Evolutionary conservation across 2,888 invertebrate genomes (phyloP).

Genomic region (Glaucopsyche alexis): DNA sequence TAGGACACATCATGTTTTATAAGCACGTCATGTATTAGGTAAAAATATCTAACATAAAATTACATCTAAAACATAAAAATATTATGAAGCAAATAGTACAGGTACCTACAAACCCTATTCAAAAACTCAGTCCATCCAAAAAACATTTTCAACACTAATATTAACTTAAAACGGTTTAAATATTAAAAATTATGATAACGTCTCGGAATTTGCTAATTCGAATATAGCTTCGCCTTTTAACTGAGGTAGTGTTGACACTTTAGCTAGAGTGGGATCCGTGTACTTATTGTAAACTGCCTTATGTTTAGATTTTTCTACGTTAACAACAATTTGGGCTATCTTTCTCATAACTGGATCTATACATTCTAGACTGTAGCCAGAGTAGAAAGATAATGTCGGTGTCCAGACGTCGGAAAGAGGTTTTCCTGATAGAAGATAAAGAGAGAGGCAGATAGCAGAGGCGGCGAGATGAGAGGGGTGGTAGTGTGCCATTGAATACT

Average conservation of each 20-base stretch:
- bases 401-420: constrained; percentile 83
- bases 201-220: constrained; percentile 47
- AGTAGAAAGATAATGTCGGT: constrained; percentile 86
- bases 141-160: constrained; percentile 30
- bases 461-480: constrained; percentile 92
- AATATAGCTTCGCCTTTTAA: constrained; percentile 70
- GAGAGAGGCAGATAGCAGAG: constrained; percentile 87
- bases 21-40: background rate
- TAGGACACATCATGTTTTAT: background rate
- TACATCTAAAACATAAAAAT: constrained; percentile 41
- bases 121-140: constrained; percentile 41
- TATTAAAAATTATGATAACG: constrained; percentile 27
- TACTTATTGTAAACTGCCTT: constrained; percentile 87
- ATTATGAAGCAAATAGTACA: constrained; percentile 39
- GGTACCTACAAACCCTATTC: constrained; percentile 38
- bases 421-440: constrained; percentile 76
- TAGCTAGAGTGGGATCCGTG: constrained; percentile 74
- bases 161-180: constrained; percentile 33
- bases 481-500: constrained; percentile 88
- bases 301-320: constrained; percentile 85
- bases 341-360: constrained; percentile 84
- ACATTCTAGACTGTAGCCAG: constrained; percentile 85
- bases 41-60: constrained; percentile 36
- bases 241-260: constrained; percentile 83
- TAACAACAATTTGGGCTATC: constrained; percentile 84